Conservation (phyloP, 2,113 vertebrate species). For the Orientallactaga bullata region DNA sequence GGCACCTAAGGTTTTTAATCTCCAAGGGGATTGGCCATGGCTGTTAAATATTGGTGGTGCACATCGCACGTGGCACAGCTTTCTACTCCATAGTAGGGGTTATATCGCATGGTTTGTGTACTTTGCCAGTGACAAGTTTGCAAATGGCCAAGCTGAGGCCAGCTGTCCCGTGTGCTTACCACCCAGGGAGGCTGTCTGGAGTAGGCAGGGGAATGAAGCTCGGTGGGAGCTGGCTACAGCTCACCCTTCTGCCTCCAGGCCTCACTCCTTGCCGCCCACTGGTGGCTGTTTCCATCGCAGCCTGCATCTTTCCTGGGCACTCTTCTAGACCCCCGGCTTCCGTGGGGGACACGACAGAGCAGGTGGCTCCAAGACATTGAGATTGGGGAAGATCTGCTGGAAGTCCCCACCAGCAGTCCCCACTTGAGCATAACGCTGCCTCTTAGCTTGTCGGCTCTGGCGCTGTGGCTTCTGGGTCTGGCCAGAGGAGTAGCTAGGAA, state of each 20-base stretch:
- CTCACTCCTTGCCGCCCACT: background rate
- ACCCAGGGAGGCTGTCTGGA: accelerated
- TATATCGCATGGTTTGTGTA: background rate
- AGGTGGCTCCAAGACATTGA: too few species aligned
- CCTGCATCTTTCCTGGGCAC: background rate
- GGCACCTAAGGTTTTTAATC: background rate
- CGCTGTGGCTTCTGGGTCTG: background rate
- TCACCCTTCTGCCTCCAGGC: too few species aligned
- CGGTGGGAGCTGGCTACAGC: background rate
- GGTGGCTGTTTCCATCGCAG: too few species aligned
- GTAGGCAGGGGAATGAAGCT: accelerated
- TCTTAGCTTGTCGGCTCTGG: background rate
- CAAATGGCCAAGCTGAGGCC: background rate
- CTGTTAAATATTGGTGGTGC: too few species aligned
- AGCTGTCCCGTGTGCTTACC: background rate
- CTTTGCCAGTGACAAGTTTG: background rate
- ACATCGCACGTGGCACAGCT: accelerated
- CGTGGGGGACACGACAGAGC: background rate
- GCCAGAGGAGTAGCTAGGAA: background rate
- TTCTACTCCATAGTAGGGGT: background rate
- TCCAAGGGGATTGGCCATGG: background rate
- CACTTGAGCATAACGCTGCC: accelerated
- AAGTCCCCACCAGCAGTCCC: background rate
- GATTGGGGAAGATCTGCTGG: background rate
- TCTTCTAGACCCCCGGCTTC: background rate